Evolutionary conservation across 2,888 invertebrate species (phyloP).

Genomic region (Pogonocherus hispidulus): DNA sequence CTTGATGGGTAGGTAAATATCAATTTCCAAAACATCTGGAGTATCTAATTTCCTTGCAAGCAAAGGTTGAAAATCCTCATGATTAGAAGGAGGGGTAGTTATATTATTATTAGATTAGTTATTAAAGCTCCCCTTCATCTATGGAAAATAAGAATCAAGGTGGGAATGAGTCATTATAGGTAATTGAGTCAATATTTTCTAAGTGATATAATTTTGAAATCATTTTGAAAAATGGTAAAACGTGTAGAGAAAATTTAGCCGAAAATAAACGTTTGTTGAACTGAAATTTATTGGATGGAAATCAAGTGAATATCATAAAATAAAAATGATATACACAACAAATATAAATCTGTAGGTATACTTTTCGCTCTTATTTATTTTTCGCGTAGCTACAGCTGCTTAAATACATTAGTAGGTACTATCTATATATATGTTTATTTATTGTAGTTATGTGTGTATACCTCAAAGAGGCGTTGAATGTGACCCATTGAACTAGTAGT

Average conservation of each 20-base stretch:
- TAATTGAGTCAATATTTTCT: too few relatives aligned
- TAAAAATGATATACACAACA: slow-evolving; percentile 11
- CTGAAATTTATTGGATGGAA: background rate
- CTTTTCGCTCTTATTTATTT: slow-evolving; percentile 5
- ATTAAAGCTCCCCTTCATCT: too few relatives aligned
- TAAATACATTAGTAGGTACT: slow-evolving; percentile 3
- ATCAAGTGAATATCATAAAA: background rate
- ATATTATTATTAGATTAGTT: too few relatives aligned
- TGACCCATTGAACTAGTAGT: slow-evolving; percentile 28
- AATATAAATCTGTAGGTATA: slow-evolving; percentile 9
- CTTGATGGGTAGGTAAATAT: too few relatives aligned
- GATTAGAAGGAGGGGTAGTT: too few relatives aligned
- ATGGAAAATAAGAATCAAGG: too few relatives aligned
- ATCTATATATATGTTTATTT: background rate
- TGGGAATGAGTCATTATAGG: too few relatives aligned
- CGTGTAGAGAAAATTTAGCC: too few relatives aligned
- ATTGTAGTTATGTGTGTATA: background rate
- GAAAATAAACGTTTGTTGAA: background rate
- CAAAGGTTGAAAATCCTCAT: too few relatives aligned
- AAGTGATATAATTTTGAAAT: too few relatives aligned
- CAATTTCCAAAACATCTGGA: too few relatives aligned
- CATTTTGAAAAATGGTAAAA: background rate
- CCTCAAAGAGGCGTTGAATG: slow-evolving; percentile 1
- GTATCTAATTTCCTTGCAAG: too few relatives aligned
- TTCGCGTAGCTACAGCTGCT: slow-evolving; percentile 19